These are phyloP conservation scores for Tubulanus polymorphus DNA, from an alignment of 2,888 invertebrate species.

Conservation along the genomic window DNA sequence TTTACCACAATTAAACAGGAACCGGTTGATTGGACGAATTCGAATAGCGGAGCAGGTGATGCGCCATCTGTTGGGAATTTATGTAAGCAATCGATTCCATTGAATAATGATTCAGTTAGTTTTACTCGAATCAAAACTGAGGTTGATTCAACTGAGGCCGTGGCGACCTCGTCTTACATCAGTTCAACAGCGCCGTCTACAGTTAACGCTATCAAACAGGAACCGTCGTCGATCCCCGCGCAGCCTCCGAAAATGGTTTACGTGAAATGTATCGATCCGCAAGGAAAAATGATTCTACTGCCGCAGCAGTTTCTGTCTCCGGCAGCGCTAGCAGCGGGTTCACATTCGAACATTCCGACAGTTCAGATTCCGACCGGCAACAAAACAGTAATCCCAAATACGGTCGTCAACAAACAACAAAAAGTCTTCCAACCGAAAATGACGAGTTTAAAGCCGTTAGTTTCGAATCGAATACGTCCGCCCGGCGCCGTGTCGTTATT, in stretches of 20 bases:
- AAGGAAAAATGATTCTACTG: constrained; percentile 35
- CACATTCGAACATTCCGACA: neutral
- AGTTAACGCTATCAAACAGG: too few species aligned
- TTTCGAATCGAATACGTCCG: neutral
- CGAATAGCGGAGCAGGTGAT: too few species aligned
- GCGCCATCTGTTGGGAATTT: too few species aligned
- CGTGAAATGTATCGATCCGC: constrained; percentile 31
- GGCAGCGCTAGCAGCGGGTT: neutral
- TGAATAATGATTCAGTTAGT: too few species aligned
- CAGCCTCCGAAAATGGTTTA: constrained; percentile 15
- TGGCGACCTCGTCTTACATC: too few species aligned
- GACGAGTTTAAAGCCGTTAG: neutral
- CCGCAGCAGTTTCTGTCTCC: constrained; percentile 27
- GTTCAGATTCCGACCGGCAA: neutral
- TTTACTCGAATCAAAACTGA: too few species aligned
- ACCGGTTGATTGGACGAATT: too few species aligned
- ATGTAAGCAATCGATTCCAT: too few species aligned
- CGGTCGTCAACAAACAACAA: neutral
- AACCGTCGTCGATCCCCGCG: too few species aligned
- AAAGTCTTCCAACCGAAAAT: neutral
- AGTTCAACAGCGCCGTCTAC: too few species aligned
- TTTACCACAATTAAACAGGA: too few species aligned
- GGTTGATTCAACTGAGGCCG: too few species aligned
- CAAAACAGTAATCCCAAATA: neutral
- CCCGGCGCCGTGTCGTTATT: neutral